Evolutionary conservation across 1,140 invertebrate genomes (phyloP), one percentile per base, ranked within the genome.

Genomic region (Procambarus virginalis): DNA sequence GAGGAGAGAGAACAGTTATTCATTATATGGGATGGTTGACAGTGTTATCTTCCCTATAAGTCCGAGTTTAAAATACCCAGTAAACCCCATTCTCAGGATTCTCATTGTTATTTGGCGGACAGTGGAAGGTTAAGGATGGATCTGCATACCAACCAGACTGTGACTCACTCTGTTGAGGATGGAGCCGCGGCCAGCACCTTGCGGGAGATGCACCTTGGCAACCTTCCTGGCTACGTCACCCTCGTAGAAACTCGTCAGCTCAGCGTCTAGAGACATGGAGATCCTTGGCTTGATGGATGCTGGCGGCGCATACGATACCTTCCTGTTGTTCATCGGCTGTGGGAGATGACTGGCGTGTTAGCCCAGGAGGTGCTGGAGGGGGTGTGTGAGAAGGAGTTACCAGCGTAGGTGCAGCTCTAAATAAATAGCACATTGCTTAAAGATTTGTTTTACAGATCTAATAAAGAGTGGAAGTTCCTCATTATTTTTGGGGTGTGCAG

Each of bases 151-250:
- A 34, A 34, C 34, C 34, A 34, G 34, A 34, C 34, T 34, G 34
- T 34, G 34, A 34, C 73, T 89, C 46, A 89, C 88, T 46, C 81
- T 84, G 58, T 78, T 78, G 48, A 89, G 82, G n/a, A 89, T 84
- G 58, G 88, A 89, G 8, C 64, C 45, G 14, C 88, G 55, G 46
- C 55, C 14, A 10, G 60, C 82, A 0, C 82, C 88, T 1, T 68
- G 73, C 0, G 88, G 88, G 12, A 79, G 81, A 4, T 79, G 70
- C 34, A 89, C 88, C 73, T 84, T 89, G 22, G 68, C 64, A 10
- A 89, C 22, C 14, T 77, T 83, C 73, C 79, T 84, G 75, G 75
- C 20, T 10, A 64, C 17, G 81, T 89, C 82, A 1, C 88, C 88
- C 70, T 84, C 88, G 55, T 89, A 89, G 4, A 84, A 49, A 75